Percentiles rank a stretch among this genome's conserved stretches.
phyloP scores from a whole-genome alignment of 2,888 invertebrate genomes.

The Agrochola lota region DNA sequence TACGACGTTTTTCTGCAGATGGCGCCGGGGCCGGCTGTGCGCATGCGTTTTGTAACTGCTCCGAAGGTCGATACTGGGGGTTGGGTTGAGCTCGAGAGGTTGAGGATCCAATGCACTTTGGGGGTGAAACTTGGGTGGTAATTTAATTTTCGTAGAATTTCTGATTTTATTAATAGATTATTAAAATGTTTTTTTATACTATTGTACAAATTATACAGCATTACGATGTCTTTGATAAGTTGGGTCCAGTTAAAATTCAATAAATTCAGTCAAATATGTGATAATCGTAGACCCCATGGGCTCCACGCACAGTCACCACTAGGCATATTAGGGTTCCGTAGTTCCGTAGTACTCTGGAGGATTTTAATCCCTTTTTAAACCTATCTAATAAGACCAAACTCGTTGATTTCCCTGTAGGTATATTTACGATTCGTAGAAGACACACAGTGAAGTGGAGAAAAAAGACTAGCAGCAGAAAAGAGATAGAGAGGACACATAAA shows the following conservation, averaged over 20 bases:
- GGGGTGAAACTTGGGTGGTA: neutral
- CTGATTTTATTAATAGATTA: neutral
- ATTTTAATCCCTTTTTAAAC: neutral
- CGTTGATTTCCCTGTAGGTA: neutral
- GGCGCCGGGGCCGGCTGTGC: constrained; percentile 77
- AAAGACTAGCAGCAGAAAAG: no score
- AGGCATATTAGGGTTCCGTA: neutral
- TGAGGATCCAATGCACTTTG: constrained; percentile 23
- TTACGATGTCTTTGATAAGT: neutral
- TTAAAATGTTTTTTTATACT: neutral
- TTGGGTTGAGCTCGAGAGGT: constrained; percentile 29
- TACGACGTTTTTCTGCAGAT: constrained; percentile 77
- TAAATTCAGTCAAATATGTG: neutral
- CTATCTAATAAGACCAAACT: no score
- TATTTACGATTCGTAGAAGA: neutral
- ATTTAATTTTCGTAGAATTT: neutral
- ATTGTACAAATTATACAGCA: neutral
- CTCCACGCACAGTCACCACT: neutral
- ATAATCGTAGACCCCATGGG: neutral
- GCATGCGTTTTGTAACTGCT: constrained; percentile 85
- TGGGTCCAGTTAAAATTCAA: neutral
- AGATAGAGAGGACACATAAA: neutral
- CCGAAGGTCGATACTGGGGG: constrained; percentile 74
- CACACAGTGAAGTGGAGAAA: neutral
- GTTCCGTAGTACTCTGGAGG: neutral